Base-by-base conservation (phyloP, 2,113 vertebrate genomes). In the Cephalopholis sonnerati region DNA sequence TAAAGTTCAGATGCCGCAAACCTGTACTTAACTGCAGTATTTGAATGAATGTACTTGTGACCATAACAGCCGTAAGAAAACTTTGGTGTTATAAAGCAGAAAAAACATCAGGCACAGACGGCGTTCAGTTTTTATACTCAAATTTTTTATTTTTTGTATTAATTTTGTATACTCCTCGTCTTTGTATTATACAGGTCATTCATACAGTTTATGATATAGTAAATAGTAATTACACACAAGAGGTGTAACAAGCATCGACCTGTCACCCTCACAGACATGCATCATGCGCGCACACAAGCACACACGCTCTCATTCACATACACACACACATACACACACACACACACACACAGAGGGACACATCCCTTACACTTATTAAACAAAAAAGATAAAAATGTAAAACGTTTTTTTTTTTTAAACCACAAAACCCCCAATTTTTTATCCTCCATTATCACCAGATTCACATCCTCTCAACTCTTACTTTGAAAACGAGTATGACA, bases 101-200 rank as follows among this genome's bases (percentile, higher is more conserved):
- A 85, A 32, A 73, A 59, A 79, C 7, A 7, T 44, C 13, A 79
- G 51, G 20, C 48, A 67, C 32, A 55, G 8, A 72, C 9, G 2
- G 1, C 1, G 0, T 78, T 84, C 67, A 61, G 44, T 90, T 93
- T 93, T 93, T 93, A 89, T 93, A 86, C 70, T 90, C 74, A 89
- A 79, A 54, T 91, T 91, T 93, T 90, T 94, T 84, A 79, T 89
- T 95, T 95, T 95, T 95, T 93, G 79, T 93, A 94, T 94, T 94
- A 93, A 92, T 88, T 91, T 92, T 94, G 86, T 95, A 92, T 94
- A 93, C 82, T 91, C 86, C 74, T 94, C 81, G 59, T 93, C 86
- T 95, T 93, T 85, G 85, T 94, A 94, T 92, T 92, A 93, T 95
- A 96, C 95, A 96, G 88, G 88, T 93, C 86, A 94, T 92, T 94